Percentiles rank a stretch among this genome's conserved stretches.
Conservation (phyloP, 2,113 vertebrate genomes). For the Epinephelus lanceolatus region DNA sequence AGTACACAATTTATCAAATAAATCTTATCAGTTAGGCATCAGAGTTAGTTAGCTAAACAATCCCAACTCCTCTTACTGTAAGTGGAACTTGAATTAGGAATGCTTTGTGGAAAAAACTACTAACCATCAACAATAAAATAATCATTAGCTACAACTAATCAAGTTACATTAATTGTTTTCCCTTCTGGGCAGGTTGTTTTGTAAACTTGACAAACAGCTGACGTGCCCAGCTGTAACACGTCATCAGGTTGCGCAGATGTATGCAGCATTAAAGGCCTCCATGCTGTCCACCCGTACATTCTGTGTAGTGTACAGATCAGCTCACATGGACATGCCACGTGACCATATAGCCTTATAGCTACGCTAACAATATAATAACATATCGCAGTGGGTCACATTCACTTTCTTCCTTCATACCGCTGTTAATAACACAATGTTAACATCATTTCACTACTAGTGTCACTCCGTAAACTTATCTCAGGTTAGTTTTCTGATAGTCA, state of each 20-base stretch:
- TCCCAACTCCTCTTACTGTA: background rate
- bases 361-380: background rate
- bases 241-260: constrained; percentile 15
- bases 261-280: background rate
- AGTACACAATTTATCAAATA: background rate
- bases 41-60: background rate
- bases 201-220: constrained; percentile 6
- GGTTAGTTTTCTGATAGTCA: background rate
- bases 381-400: background rate
- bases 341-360: constrained; percentile 10
- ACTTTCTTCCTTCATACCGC: too few relatives aligned
- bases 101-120: background rate
- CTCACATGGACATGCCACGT: constrained; percentile 21
- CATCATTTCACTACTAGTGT: fast-evolving
- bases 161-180: background rate
- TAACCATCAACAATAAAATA: background rate
- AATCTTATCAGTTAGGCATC: background rate
- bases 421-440: fast-evolving
- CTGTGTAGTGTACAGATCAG: background rate
- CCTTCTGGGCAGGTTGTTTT: background rate
- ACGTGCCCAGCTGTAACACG: background rate
- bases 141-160: too few relatives aligned
- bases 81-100: background rate
- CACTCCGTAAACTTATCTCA: fast-evolving
- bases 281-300: background rate